Base-by-base conservation (phyloP, 2,888 invertebrate species). In the Allacma fusca region DNA sequence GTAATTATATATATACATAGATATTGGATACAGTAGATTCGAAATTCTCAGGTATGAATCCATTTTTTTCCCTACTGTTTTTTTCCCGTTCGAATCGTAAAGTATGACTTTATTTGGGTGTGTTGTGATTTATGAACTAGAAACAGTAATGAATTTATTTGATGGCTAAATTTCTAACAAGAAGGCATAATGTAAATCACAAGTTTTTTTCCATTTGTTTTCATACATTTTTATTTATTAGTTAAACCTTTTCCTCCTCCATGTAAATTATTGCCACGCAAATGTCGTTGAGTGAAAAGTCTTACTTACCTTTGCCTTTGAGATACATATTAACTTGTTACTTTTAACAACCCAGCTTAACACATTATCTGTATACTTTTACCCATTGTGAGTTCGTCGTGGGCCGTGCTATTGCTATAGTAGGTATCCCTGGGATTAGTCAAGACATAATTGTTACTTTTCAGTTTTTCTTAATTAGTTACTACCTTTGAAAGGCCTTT, bases 151-250 rank as follows among this genome's bases (percentile, higher is more conserved):
- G 72, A 72, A 72, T 72, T 72, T 72, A 72, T 72, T 72, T 72
- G 72, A 72, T 72, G 72, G 72, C 72, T 72, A 72, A 57, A 72
- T 72, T 72, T 69, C 72, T 59, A 72, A 72, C 71, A 19, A 34
- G 23, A 69, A 70, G 70, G 44, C 50, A 70, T 70, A 44, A 70
- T 70, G 70, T 70, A 70, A 70, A 67, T 67, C 23, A 59, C n/a
- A n/a, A 13, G 59, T 62, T 62, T 62, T 62, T 23, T 62, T 23
- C 62, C 7, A 59, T 59, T 59, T 62, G 62, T 62, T 24, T 62
- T 21, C 26, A 23, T 62, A 62, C 21, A 62, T 23, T 62, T 62
- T 62, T 62, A 62, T 62, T 62, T 62, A 62, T 62, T 62, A 62
- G 24, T 59, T 21, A 62, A 62, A 24, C 62, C 26, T 59, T 23